Base-by-base conservation (phyloP, 1,140 invertebrate genomes). In the Berghia stephanieae region DNA sequence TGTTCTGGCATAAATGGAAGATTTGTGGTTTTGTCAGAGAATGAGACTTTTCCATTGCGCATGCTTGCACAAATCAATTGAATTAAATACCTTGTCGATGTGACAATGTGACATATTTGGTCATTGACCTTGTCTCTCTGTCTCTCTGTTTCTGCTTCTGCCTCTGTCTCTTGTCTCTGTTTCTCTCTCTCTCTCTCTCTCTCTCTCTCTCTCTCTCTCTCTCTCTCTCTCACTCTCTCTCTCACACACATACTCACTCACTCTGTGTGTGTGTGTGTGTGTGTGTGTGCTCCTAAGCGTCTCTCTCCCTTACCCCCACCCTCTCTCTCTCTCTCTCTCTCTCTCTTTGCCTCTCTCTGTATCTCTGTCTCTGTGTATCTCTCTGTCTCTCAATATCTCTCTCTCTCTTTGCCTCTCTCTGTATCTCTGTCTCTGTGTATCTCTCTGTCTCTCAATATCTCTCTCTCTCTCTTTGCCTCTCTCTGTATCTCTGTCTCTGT, bases 271-370 rank as follows among this genome's bases (percentile, higher is more conserved):
- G n/a, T n/a, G n/a, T n/a, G n/a, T n/a, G n/a, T n/a, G n/a, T n/a
- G n/a, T n/a, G n/a, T n/a, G n/a, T n/a, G n/a, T n/a, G n/a, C n/a
- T n/a, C n/a, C n/a, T n/a, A n/a, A n/a, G n/a, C n/a, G n/a, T n/a
- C 42, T 36, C 36, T 70, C 67, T 70, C 38, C 38, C 38, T 70
- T 6, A 3, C 3, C 34, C 38, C 24, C n/a, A 38, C 43, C 38
- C 46, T 77, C 67, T 77, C 49, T 21, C 31, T 49, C 38, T 66
- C 55, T 24, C 36, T 42, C 36, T 40, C 36, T 75, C 66, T 75
- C 55, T 34, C 21, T 75, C 57, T 42, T 43, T 68, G 16, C 5
- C 13, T 34, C 66, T 40, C 38, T 68, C 38, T 40, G 13, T 68
- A 13, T 36, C 31, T 68, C 31, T 68, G 18, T 68, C 38, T 40